Evolutionary conservation across 2,113 vertebrate genomes (phyloP), one percentile per base, ranked within the genome.

Genomic region (Orientallactaga bullata): DNA sequence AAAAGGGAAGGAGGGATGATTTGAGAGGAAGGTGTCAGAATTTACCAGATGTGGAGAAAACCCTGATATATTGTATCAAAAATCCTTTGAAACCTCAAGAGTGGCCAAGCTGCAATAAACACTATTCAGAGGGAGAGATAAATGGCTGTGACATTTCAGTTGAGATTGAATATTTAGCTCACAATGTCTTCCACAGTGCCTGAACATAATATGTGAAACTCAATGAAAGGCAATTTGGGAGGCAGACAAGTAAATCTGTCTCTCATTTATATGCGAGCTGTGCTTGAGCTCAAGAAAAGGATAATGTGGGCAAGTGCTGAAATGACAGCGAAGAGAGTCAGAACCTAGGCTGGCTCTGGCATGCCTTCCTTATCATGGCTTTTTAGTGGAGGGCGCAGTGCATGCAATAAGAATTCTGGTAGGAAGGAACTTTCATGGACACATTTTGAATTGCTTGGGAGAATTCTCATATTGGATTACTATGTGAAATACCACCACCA

Each of bases 121-220:
- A 83, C 13, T 47, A 28, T 85, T 89, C 10, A 71, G 60, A 86
- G 79, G 18, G 47, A 89, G 72, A 93, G 94, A 91, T 28, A 94
- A 90, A 96, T 65, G 74, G 8, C 17, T 32, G 18, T 85, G 85
- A 24, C 71, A 92, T 95, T 95, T 96, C 79, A 94, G 88, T 81
- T 65, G 42, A 80, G 74, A 90, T 72, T 23, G 90, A 87, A 85
- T 91, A 92, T 80, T 95, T 83, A 94, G 85, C 85, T 92, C 93
- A 71, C 89, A 95, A 90, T 63, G 39, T 93, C 90, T 97, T 68
- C 82, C 61, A 72, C 20, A 15, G 39, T 63, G 88, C 85, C 60
- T 83, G 60, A 85, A 93, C 55, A 79, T 76, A 93, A 87, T 87
- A 94, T 42, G 78, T 71, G 61, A 94, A 96, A 91, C 39, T 89